Evolutionary conservation across 1,140 invertebrate genomes (phyloP).

Genomic region (Pseudobourletiella spinata): DNA sequence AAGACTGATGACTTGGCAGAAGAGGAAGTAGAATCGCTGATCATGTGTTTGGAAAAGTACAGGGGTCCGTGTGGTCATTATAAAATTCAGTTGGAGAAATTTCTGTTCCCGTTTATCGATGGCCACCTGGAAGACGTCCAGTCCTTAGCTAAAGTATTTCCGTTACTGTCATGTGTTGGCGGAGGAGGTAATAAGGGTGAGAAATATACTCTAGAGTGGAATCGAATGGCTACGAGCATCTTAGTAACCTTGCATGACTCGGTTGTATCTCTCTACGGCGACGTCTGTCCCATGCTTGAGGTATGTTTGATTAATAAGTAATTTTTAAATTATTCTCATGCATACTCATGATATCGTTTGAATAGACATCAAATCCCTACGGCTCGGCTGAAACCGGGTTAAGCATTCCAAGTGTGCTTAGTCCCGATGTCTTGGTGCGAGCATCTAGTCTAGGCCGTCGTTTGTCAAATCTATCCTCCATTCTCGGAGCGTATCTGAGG

Average conservation of each 20-base stretch:
- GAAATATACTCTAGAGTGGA: constrained; percentile 31
- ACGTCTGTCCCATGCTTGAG: constrained; percentile 20
- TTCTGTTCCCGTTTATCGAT: constrained; percentile 17
- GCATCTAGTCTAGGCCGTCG: constrained; percentile 16
- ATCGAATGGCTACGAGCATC: constrained; percentile 22
- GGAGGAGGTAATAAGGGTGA: constrained; percentile 28
- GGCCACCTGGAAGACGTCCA: background rate
- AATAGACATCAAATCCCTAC: background rate
- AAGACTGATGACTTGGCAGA: background rate
- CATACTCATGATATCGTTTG: background rate
- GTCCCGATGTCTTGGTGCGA: constrained; percentile 11
- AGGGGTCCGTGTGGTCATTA: constrained; percentile 30
- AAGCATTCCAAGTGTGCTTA: constrained; percentile 3
- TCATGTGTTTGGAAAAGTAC: constrained; percentile 22
- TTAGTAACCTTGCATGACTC: constrained; percentile 7
- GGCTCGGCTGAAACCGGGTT: background rate
- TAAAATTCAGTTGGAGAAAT: constrained; percentile 26
- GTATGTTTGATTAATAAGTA: constrained; percentile 8
- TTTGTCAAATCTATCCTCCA: constrained; percentile 12
- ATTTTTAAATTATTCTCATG: background rate
- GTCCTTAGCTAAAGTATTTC: constrained; percentile 5
- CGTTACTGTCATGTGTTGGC: constrained; percentile 25
- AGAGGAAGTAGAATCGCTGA: constrained; percentile 18
- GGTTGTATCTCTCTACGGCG: constrained; percentile 7
- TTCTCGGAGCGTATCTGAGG: constrained; percentile 16